These are phyloP conservation scores for Anguilla obscura DNA, from an alignment of 2,797 vertebrate species.

Conservation along the genomic window DNA sequence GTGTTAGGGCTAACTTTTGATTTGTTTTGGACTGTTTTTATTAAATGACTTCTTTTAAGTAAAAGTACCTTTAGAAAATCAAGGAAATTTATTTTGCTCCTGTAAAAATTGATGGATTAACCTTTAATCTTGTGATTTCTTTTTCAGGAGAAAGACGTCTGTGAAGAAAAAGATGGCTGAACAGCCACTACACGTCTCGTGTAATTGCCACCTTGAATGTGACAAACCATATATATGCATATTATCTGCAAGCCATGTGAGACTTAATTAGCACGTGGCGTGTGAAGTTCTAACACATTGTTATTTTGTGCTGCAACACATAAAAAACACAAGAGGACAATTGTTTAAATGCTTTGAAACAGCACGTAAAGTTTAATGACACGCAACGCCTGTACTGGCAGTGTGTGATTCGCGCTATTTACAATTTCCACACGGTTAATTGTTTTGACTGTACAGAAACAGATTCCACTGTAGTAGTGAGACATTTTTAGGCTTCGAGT, in stretches of 20 bases:
- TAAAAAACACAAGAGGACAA: background rate
- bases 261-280: background rate
- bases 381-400: background rate
- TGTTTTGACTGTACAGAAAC: background rate
- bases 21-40: background rate
- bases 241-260: background rate
- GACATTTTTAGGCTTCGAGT: no score
- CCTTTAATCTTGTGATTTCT: constrained; percentile 12
- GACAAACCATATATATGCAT: background rate
- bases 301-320: background rate
- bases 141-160: constrained; percentile 62
- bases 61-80: background rate
- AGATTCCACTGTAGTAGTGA: background rate
- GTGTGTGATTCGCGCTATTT: background rate
- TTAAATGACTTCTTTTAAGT: background rate
- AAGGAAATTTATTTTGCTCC: background rate
- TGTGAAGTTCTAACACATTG: background rate
- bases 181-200: background rate
- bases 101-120: background rate
- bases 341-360: background rate
- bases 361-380: background rate
- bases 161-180: constrained; percentile 60
- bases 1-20: background rate
- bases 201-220: background rate
- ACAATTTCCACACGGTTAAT: background rate